Percentiles rank a stretch among this genome's conserved stretches.
phyloP scores from a whole-genome alignment of 2,113 vertebrate genomes.

The Hirundichthys speculiger region DNA sequence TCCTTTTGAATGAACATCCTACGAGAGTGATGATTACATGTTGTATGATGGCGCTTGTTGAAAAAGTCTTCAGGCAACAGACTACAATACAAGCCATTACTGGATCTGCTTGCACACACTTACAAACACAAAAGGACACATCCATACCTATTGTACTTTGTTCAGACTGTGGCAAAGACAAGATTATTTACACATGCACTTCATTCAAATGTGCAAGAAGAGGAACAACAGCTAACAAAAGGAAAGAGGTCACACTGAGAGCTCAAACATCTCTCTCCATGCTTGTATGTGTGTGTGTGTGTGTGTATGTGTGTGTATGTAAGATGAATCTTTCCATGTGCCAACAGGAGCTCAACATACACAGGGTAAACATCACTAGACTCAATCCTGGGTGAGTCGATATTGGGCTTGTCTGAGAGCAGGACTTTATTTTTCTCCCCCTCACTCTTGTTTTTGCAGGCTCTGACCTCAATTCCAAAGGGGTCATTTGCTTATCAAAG shows the following conservation, averaged over 20 bases:
- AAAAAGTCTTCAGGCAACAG: conserved; percentile 29
- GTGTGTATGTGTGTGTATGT: conserved; percentile 22
- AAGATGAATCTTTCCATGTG: conserved; percentile 61
- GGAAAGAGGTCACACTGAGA: conserved; percentile 22
- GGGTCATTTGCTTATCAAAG: conserved; percentile 92
- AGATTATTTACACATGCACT: conserved; percentile 59
- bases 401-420: conserved; percentile 76
- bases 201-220: conserved; percentile 45
- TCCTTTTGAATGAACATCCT: conserved; percentile 43
- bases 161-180: conserved; percentile 35
- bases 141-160: conserved; percentile 6
- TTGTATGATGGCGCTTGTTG: conserved; percentile 29
- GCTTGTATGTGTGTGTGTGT: conserved; percentile 9
- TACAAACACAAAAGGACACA: background rate
- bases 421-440: conserved; percentile 81
- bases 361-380: conserved; percentile 71
- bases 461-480: conserved; percentile 89
- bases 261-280: conserved; percentile 5
- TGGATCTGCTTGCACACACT: conserved; percentile 20
- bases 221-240: conserved; percentile 33
- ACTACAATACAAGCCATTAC: conserved; percentile 47
- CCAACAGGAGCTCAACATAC: conserved; percentile 64
- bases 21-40: conserved; percentile 23
- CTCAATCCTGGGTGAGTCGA: conserved; percentile 73
- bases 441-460: conserved; percentile 85